Evolutionary conservation across 1,140 invertebrate genomes (phyloP).

Genomic region (Notospermus geniculatus): DNA sequence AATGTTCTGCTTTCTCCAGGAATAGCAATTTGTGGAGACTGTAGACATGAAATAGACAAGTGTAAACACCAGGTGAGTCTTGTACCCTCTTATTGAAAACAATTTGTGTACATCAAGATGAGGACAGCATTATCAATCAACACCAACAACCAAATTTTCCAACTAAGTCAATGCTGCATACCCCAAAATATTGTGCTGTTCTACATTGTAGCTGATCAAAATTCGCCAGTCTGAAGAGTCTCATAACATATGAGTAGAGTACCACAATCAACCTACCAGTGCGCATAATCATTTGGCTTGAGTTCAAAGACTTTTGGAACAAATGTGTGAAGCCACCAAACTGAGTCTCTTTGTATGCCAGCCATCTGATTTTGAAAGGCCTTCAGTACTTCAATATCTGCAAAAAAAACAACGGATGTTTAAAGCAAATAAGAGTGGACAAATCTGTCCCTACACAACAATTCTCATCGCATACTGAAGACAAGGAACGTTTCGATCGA

Average conservation of each 20-base stretch:
- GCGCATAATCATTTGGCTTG: slow-evolving; percentile 70
- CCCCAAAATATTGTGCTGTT: slow-evolving; percentile 11
- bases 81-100: too few species aligned
- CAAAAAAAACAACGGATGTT: slow-evolving; percentile 14
- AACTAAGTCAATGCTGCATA: not conserved
- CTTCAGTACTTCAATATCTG: slow-evolving; percentile 57
- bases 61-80: too few species aligned
- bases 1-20: slow-evolving; percentile 79
- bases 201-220: slow-evolving; percentile 6
- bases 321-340: slow-evolving; percentile 81
- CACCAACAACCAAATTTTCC: too few species aligned
- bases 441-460: too few species aligned
- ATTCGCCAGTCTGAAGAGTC: not conserved
- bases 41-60: slow-evolving; percentile 13
- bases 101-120: too few species aligned
- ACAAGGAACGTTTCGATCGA: too few species aligned
- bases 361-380: slow-evolving; percentile 71
- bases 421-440: too few species aligned
- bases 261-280: slow-evolving; percentile 57
- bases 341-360: slow-evolving; percentile 75
- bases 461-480: too few species aligned
- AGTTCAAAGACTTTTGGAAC: slow-evolving; percentile 75
- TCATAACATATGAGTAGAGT: not conserved
- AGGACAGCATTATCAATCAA: too few species aligned
- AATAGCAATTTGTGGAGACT: slow-evolving; percentile 81